These are phyloP conservation scores for Apomyelois bistriatella DNA, from an alignment of 2,888 invertebrate species.

Conservation along the genomic window DNA sequence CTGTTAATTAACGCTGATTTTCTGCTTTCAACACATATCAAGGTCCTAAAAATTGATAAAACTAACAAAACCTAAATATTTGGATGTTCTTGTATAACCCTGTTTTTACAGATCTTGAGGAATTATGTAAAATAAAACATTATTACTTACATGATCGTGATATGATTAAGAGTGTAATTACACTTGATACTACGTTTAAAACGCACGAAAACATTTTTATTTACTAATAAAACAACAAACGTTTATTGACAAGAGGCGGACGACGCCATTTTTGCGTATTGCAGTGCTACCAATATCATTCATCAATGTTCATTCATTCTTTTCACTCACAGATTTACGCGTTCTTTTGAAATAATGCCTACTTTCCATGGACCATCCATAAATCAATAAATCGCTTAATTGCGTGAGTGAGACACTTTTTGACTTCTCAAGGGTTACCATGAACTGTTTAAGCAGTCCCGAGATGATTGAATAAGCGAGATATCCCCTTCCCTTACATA, in stretches of 20 bases:
- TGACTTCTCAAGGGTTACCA: no score
- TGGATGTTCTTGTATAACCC: background rate
- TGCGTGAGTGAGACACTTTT: no score
- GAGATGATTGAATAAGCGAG: no score
- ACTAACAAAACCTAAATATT: background rate
- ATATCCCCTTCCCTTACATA: no score
- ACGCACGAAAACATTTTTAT: constrained; percentile 64
- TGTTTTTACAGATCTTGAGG: background rate
- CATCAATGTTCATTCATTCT: no score
- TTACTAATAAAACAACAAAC: constrained; percentile 49
- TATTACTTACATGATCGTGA: constrained; percentile 58
- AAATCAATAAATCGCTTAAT: no score
- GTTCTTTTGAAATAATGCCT: no score
- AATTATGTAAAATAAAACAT: background rate
- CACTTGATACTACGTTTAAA: constrained; percentile 48
- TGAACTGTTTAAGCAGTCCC: no score
- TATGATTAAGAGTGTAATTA: constrained; percentile 40
- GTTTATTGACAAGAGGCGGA: constrained; percentile 53
- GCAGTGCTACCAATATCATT: constrained; percentile 18
- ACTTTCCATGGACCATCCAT: no score
- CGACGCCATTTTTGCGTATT: constrained; percentile 63
- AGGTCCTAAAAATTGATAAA: constrained; percentile 18
- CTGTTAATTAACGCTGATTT: background rate
- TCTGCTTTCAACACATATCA: constrained; percentile 18
- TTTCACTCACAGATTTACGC: no score